A percentile compares a stretch with the other conserved stretches of the same genome.
Evolutionary conservation across 2,113 vertebrate genomes (phyloP).

Genomic region (Macquaria australasica): DNA sequence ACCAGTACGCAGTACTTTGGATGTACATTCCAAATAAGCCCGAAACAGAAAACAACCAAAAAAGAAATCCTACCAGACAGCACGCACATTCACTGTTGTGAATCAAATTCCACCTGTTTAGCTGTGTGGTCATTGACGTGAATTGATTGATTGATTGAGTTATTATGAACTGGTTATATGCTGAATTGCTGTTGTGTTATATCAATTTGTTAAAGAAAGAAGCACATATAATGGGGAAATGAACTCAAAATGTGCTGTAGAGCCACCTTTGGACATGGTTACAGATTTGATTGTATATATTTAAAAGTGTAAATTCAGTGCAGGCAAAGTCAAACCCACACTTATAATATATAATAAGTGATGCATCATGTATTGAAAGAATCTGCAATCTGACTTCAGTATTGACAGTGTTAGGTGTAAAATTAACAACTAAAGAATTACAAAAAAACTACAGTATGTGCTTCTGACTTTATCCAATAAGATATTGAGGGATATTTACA

Average conservation of each 20-base stretch:
- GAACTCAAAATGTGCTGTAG: not conserved
- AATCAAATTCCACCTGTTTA: not conserved
- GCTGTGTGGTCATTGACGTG: too few relatives aligned
- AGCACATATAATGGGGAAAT: not conserved
- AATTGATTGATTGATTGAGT: not conserved
- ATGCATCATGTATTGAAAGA: not conserved
- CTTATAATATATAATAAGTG: not conserved
- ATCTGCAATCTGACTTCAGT: not conserved
- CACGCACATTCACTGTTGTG: too few relatives aligned
- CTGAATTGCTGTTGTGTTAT: not conserved
- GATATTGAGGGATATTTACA: not conserved
- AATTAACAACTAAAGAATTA: not conserved
- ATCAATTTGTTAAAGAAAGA: not conserved
- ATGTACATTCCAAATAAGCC: too few relatives aligned
- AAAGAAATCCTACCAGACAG: too few relatives aligned
- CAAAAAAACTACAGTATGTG: not conserved
- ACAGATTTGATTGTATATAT: not conserved
- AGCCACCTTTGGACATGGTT: too few relatives aligned
- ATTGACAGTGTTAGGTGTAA: not conserved
- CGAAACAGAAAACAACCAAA: too few relatives aligned
- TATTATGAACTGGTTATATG: not conserved
- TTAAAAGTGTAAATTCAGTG: not conserved
- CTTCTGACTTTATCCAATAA: not conserved
- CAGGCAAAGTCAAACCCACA: not conserved
- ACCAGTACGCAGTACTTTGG: too few relatives aligned